Evolutionary conservation across 2,888 invertebrate genomes (phyloP), one percentile per base, ranked within the genome.

Genomic region (Ochropleura leucogaster): DNA sequence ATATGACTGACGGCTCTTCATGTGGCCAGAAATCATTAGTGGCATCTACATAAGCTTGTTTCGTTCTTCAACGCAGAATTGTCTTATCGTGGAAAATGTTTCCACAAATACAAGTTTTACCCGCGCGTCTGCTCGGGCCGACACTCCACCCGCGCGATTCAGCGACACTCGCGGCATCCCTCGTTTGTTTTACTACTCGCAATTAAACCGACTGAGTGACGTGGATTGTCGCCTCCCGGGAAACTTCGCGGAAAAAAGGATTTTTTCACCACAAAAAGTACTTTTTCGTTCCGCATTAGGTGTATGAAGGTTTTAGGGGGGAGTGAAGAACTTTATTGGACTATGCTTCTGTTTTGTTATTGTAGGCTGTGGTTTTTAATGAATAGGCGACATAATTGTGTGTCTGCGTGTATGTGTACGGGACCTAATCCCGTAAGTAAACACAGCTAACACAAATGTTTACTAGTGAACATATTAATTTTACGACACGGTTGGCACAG

Each of bases 171-270:
- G 88, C 88, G 86, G 88, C 91, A 84, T 88, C 90, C 92, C 94
- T 93, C 94, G 94, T 94, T 95, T 95, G 95, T 95, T 94, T 94
- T 94, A 94, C 93, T 92, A 92, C 93, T 95, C 92, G 95, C 96
- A 96, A 96, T 96, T 96, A 96, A 95, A 92, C 92, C 92, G 94
- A 92, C 94, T 94, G 96, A 96, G 95, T 95, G 95, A 94, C 93
- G 92, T 92, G 94, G 94, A 95, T 95, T 96, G 95, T 96, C 95
- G 92, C 94, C 90, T 89, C 90, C 79, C 92, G 89, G 88, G 88
- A 86, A 87, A 84, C 86, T 88, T 84, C 60, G 73, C 84, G 83
- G 83, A 91, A 92, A 90, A 92, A 92, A 91, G 87, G 90, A 86
- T 86, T 86, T 89, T 85, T 88, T 74, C 75, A 81, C 78, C 77